phyloP scores from a whole-genome alignment of 1,140 invertebrate species.

The Cyclargus thomasi region DNA sequence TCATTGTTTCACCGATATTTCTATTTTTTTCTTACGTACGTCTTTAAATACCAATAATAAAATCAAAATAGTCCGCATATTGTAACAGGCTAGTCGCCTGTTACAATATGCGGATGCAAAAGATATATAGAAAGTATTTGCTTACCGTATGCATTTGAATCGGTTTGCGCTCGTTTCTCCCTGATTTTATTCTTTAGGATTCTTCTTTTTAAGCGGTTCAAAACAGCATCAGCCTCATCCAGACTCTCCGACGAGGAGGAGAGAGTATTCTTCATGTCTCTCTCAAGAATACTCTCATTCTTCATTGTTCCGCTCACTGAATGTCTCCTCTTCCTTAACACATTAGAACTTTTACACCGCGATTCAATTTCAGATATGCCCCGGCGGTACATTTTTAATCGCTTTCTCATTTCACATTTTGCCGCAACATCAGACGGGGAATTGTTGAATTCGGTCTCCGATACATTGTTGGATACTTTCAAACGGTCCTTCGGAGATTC shows the following conservation, averaged over 20 bases:
- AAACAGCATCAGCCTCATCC: constrained; percentile 70
- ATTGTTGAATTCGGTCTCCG: constrained; percentile 62
- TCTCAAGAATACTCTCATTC: no score
- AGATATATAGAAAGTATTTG: constrained; percentile 1
- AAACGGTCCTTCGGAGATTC: constrained; percentile 38
- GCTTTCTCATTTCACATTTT: constrained; percentile 64
- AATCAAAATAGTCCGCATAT: no score
- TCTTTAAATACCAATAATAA: no score
- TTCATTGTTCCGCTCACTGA: constrained; percentile 52
- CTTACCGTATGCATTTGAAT: constrained; percentile 37
- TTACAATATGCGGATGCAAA: no score
- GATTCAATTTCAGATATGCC: constrained; percentile 66
- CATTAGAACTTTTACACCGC: constrained; percentile 40
- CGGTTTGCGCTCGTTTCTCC: constrained; percentile 56
- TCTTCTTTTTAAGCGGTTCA: constrained; percentile 68
- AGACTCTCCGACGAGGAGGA: constrained; percentile 72
- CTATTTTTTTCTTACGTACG: no score
- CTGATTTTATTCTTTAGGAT: constrained; percentile 71
- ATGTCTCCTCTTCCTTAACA: constrained; percentile 49
- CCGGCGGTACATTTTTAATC: constrained; percentile 69
- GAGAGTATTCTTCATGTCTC: constrained; percentile 39
- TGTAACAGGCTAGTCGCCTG: no score
- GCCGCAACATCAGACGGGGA: constrained; percentile 59
- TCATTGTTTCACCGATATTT: no score
- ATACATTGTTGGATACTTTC: constrained; percentile 42